Evolutionary conservation across 2,888 invertebrate genomes (phyloP).

Genomic region (Dryococelus australis): DNA sequence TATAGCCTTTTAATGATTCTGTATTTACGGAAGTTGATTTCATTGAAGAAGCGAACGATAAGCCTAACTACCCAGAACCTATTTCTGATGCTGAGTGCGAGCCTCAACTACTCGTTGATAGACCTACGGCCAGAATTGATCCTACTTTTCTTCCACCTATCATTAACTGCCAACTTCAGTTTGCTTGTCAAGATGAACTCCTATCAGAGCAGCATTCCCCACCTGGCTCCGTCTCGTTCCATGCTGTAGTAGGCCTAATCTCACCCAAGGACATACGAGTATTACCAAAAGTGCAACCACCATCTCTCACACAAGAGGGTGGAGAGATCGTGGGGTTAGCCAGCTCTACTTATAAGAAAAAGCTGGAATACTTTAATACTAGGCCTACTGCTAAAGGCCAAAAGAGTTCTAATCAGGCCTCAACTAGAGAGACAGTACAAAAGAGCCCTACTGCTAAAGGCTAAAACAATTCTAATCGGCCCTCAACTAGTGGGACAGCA

Average conservation of each 20-base stretch:
- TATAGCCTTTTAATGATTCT: conserved; percentile 23
- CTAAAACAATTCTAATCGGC: background rate
- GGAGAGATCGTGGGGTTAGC: background rate
- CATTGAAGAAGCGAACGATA: background rate
- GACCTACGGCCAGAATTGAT: background rate
- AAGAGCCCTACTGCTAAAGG: background rate
- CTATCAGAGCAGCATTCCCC: background rate
- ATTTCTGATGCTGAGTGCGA: background rate
- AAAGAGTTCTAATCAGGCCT: background rate
- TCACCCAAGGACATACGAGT: background rate
- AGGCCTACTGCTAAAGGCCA: too few species aligned
- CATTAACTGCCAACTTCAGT: background rate
- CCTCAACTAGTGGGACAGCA: background rate
- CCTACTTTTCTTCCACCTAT: background rate
- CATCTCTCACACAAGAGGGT: background rate
- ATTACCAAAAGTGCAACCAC: background rate
- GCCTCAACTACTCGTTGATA: background rate
- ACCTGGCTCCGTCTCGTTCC: background rate
- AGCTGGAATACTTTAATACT: background rate
- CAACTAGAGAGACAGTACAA: background rate
- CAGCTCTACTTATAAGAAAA: background rate
- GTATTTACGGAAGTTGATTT: too few species aligned
- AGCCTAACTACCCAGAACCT: background rate
- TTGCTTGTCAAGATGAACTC: background rate
- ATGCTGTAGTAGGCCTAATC: background rate